phyloP scores from a whole-genome alignment of 2,888 invertebrate species.

The Drosophila aldrichi region DNA sequence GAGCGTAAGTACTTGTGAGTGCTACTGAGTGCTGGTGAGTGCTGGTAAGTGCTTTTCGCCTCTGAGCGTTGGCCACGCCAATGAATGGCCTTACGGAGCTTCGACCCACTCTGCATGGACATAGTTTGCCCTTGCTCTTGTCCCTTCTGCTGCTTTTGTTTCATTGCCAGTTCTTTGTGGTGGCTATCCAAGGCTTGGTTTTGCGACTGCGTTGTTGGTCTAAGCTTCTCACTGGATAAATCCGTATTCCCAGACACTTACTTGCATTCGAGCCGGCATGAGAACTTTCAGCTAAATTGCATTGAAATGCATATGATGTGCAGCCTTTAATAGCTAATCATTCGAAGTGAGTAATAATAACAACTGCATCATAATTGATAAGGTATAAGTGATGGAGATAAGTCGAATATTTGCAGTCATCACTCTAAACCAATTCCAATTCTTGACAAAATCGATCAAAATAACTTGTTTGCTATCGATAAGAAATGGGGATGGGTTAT shows the following conservation, averaged over 20 bases:
- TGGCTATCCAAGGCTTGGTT: background rate
- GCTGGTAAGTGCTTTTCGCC: conserved; percentile 41
- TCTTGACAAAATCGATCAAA: no score
- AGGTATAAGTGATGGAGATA: background rate
- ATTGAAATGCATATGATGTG: no score
- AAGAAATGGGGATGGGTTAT: no score
- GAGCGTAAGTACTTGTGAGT: conserved; percentile 55
- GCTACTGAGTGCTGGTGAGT: conserved; percentile 44
- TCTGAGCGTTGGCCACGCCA: conserved; percentile 11
- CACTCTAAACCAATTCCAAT: no score
- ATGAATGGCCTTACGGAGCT: conserved; percentile 12
- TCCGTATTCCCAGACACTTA: background rate
- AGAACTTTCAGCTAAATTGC: background rate
- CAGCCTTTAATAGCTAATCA: background rate
- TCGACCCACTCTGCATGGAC: conserved; percentile 2
- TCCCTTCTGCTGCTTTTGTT: background rate
- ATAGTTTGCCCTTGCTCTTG: background rate
- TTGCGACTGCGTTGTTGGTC: background rate
- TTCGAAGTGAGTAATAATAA: background rate
- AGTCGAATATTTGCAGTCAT: no score
- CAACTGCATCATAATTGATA: background rate
- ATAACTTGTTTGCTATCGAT: no score
- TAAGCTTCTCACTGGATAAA: background rate
- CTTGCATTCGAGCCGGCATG: background rate
- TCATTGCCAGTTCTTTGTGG: conserved; percentile 1